A percentile compares a stretch with the other conserved stretches of the same genome.
Conservation (phyloP, 2,113 vertebrate species). For the Notechis scutatus region DNA sequence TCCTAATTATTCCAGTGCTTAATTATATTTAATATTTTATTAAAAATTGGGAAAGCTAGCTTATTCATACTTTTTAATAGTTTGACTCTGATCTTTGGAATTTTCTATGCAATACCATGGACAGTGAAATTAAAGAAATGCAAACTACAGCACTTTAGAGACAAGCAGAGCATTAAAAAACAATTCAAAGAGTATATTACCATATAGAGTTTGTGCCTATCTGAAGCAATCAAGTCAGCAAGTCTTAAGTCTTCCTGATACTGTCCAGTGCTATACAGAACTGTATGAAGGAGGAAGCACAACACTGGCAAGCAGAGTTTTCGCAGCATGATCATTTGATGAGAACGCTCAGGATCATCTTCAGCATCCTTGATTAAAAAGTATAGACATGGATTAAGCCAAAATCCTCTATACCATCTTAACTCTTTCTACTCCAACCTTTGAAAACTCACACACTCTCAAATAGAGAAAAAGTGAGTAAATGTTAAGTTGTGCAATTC, state of each 20-base stretch:
- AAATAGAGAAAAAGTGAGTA: not conserved
- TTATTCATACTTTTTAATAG: not conserved
- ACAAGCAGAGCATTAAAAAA: not conserved
- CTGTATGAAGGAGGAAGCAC: slow-evolving; percentile 87
- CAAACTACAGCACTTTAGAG: not conserved
- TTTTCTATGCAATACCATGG: not conserved
- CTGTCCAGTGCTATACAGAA: slow-evolving; percentile 85
- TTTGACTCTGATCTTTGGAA: not conserved
- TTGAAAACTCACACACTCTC: not conserved
- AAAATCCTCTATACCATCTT: not conserved
- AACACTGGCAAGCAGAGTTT: slow-evolving; percentile 88
- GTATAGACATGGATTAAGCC: fast-evolving
- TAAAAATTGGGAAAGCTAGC: not conserved
- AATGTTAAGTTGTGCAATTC: not conserved
- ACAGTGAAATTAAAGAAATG: not conserved
- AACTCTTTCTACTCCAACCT: not conserved
- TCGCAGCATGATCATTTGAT: slow-evolving; percentile 86
- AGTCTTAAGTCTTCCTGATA: slow-evolving; percentile 92
- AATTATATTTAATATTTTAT: not conserved
- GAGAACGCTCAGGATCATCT: slow-evolving; percentile 80
- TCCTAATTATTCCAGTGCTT: not conserved
- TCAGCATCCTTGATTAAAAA: slow-evolving; percentile 77
- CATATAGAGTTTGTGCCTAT: slow-evolving; percentile 88
- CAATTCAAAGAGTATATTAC: slow-evolving; percentile 57
- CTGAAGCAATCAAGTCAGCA: slow-evolving; percentile 87